Conservation (phyloP, 2,113 vertebrate species). For the Aptenodytes patagonicus region DNA sequence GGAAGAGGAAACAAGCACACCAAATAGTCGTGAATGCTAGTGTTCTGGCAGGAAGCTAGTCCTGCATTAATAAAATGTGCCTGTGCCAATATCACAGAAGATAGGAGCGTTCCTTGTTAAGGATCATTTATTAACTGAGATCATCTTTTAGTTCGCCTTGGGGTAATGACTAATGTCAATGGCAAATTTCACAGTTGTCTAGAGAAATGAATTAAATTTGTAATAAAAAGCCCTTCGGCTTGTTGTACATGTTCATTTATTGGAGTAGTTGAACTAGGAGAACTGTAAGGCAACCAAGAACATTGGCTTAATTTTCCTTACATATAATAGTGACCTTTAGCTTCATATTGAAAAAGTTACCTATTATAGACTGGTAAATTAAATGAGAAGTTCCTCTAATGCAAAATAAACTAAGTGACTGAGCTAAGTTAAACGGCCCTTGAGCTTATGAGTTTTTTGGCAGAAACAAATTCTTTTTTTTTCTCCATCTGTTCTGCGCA, state of each 20-base stretch:
- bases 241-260: slow-evolving; percentile 95
- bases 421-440: slow-evolving; percentile 72
- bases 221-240: slow-evolving; percentile 95
- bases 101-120: slow-evolving; percentile 92
- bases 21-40: slow-evolving; percentile 80
- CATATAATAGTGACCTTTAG: slow-evolving; percentile 93
- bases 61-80: slow-evolving; percentile 89
- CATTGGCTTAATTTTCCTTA: slow-evolving; percentile 86
- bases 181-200: slow-evolving; percentile 99
- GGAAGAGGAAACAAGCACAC: slow-evolving; percentile 87
- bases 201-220: slow-evolving; percentile 99
- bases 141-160: slow-evolving; percentile 96
- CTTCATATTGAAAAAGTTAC: slow-evolving; percentile 86
- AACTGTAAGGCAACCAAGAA: slow-evolving; percentile 88
- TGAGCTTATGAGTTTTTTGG: slow-evolving; percentile 66
- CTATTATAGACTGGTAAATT: slow-evolving; percentile 82
- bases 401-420: slow-evolving; percentile 82
- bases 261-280: slow-evolving; percentile 90
- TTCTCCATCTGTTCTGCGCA: slow-evolving; percentile 29
- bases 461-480: slow-evolving; percentile 64
- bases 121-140: slow-evolving; percentile 99
- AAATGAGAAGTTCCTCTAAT: slow-evolving; percentile 82
- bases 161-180: slow-evolving; percentile 99
- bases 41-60: slow-evolving; percentile 82
- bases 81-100: slow-evolving; percentile 86